phyloP scores from a whole-genome alignment of 2,888 invertebrate species.

The Agonopterix heracliana region DNA sequence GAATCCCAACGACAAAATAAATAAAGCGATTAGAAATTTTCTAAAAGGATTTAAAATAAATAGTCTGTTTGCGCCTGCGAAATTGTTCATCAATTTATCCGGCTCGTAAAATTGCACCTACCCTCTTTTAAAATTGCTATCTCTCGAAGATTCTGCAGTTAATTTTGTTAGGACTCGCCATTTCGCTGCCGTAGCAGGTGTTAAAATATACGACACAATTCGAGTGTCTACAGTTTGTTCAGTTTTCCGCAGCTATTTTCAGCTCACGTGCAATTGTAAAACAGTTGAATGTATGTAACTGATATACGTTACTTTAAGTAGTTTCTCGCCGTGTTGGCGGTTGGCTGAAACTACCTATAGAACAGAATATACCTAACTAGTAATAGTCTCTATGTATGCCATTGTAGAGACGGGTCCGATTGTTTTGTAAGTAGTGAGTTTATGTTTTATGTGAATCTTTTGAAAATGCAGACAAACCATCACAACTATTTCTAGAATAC shows the following conservation, averaged over 20 bases:
- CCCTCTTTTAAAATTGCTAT: conserved; percentile 19
- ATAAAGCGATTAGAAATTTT: too few species aligned
- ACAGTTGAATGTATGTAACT: conserved; percentile 29
- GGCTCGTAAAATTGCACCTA: conserved; percentile 35
- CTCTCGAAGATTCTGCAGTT: conserved; percentile 37
- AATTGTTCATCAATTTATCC: conserved; percentile 42
- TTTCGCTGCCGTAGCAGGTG: conserved; percentile 38
- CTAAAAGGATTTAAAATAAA: background rate
- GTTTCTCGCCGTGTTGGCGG: conserved; percentile 7
- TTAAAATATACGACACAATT: conserved; percentile 44
- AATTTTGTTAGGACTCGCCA: conserved; percentile 42
- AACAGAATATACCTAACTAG: too few species aligned
- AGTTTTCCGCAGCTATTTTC: conserved; percentile 36
- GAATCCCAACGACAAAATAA: too few species aligned
- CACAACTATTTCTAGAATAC: too few species aligned
- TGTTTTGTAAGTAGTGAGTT: too few species aligned
- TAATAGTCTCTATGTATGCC: too few species aligned
- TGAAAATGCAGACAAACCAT: too few species aligned
- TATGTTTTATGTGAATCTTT: too few species aligned
- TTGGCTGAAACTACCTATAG: background rate
- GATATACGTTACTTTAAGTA: conserved; percentile 36
- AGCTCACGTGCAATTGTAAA: conserved; percentile 44
- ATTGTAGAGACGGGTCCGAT: too few species aligned
- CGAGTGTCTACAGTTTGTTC: conserved; percentile 42
- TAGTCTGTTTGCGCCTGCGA: conserved; percentile 29